Conservation (phyloP, 2,888 invertebrate species). For the Steromphala cineraria region DNA sequence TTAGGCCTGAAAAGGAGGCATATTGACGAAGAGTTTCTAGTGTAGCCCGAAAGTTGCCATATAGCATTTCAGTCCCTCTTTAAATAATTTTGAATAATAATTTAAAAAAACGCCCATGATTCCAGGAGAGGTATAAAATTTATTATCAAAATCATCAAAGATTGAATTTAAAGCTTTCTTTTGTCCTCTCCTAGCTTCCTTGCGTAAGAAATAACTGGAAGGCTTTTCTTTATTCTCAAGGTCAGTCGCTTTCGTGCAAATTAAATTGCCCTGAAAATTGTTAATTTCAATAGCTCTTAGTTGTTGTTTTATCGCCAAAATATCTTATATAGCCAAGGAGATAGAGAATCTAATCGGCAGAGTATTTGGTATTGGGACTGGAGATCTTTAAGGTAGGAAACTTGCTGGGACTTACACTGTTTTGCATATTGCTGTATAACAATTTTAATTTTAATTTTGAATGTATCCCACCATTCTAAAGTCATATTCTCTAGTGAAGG, state of each 20-base stretch:
- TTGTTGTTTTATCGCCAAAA: neutral
- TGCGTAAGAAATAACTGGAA: neutral
- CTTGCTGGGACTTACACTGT: neutral
- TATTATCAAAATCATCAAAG: neutral
- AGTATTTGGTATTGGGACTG: neutral
- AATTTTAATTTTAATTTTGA: neutral
- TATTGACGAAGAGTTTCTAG: too few relatives aligned
- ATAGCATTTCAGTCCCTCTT: too few relatives aligned
- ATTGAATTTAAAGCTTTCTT: slow-evolving; percentile 6
- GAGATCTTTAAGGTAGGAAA: neutral
- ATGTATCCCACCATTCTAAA: neutral
- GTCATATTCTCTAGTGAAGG: neutral
- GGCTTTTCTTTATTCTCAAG: slow-evolving; percentile 11
- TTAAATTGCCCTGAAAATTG: neutral
- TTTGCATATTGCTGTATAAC: neutral
- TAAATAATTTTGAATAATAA: neutral
- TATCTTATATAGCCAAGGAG: neutral
- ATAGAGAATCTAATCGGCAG: neutral
- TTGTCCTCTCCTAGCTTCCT: slow-evolving; percentile 3
- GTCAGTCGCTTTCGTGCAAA: slow-evolving; percentile 3
- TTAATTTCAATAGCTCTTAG: neutral
- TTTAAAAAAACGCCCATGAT: neutral
- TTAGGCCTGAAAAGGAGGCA: too few relatives aligned
- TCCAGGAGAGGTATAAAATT: neutral
- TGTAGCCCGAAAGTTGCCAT: too few relatives aligned